Conservation (phyloP, 2,113 vertebrate genomes). For the Pogonocichla stellata region DNA sequence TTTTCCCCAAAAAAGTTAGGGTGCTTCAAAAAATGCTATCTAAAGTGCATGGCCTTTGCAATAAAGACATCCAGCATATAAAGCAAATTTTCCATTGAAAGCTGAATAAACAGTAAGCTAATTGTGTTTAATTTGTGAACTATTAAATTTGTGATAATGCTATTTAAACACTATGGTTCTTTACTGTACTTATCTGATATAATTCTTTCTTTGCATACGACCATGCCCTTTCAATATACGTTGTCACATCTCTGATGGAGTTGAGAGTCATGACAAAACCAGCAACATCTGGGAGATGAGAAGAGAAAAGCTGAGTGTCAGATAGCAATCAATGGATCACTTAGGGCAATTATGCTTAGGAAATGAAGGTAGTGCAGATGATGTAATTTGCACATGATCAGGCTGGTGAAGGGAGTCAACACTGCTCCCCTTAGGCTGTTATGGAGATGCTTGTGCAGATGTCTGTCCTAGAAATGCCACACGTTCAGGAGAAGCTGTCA, state of each 20-base stretch:
- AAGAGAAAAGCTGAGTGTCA: conserved; percentile 7
- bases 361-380: conserved; percentile 2
- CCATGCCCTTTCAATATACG: not conserved
- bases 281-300: conserved; percentile 39
- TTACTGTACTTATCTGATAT: not conserved
- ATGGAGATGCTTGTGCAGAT: conserved; percentile 4
- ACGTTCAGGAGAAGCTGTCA: conserved; percentile 16
- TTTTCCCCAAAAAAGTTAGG: not conserved
- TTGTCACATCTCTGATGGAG: not conserved
- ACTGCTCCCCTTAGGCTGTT: conserved; percentile 12
- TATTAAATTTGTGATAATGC: not conserved
- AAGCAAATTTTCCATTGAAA: not conserved
- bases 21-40: not conserved
- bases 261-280: not conserved
- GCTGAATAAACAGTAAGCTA: not conserved
- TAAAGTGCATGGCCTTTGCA: not conserved
- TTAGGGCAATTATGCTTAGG: conserved; percentile 7
- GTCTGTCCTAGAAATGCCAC: conserved; percentile 47
- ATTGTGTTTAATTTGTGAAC: not conserved
- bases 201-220: not conserved
- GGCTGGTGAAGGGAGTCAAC: not conserved
- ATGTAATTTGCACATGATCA: conserved; percentile 44
- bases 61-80: not conserved
- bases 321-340: conserved; percentile 44
- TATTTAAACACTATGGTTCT: not conserved